These are phyloP conservation scores for Donacobius atricapilla DNA, from an alignment of 2,113 vertebrate genomes.

Conservation along the genomic window DNA sequence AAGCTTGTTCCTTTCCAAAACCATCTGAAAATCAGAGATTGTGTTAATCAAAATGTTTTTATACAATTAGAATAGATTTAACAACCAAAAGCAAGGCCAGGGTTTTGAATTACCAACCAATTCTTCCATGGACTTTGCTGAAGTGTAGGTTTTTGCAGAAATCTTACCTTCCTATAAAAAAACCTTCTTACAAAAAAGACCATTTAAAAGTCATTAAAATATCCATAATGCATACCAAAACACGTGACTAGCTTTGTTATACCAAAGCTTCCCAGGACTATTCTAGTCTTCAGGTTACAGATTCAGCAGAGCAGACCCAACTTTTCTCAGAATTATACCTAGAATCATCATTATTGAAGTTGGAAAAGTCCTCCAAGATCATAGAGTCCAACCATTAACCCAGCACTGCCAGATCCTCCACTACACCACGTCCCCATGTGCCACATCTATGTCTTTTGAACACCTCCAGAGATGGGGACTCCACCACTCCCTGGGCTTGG, in stretches of 20 bases:
- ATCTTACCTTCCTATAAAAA: background rate
- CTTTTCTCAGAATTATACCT: background rate
- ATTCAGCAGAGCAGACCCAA: background rate
- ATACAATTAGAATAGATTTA: background rate
- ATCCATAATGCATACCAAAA: background rate
- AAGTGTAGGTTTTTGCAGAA: background rate
- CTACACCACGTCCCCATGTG: fast-evolving
- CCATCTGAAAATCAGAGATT: background rate
- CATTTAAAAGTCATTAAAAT: background rate
- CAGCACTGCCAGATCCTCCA: background rate
- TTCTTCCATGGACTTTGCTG: background rate
- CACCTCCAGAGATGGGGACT: background rate
- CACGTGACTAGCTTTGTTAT: background rate
- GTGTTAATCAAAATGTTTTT: background rate
- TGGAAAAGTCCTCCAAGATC: background rate
- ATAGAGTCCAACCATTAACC: background rate
- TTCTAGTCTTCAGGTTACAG: background rate
- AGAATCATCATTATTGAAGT: background rate
- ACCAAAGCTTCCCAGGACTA: background rate
- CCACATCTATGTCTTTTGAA: background rate
- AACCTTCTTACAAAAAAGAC: background rate
- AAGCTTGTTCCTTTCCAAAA: background rate
- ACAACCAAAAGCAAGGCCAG: background rate
- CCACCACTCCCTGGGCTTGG: too few relatives aligned
- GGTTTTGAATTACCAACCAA: background rate